A percentile compares a stretch with the other conserved stretches of the same genome.
Conservation (phyloP, 1,140 invertebrate genomes). For the Saccostrea echinata region DNA sequence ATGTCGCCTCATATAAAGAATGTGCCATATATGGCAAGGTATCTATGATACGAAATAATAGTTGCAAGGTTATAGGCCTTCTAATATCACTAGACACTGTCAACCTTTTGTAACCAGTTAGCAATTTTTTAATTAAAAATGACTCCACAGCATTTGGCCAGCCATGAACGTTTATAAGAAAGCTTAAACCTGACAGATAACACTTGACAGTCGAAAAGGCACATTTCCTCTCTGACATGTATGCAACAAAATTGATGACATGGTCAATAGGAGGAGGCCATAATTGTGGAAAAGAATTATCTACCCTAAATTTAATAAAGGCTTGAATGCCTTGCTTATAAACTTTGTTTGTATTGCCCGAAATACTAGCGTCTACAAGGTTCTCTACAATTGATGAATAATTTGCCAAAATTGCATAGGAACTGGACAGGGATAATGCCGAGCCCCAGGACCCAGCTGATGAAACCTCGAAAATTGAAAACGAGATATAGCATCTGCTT, state of each 20-base stretch:
- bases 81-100: neutral
- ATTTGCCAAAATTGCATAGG: neutral
- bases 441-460: neutral
- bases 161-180: slow-evolving; percentile 20
- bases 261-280: neutral
- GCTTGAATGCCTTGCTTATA: neutral
- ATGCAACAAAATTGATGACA: slow-evolving; percentile 11
- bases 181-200: slow-evolving; percentile 45
- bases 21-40: neutral
- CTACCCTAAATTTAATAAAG: neutral
- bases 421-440: too few species aligned
- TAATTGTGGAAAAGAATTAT: neutral
- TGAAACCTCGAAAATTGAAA: too few species aligned
- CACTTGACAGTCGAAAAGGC: too few species aligned
- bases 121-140: slow-evolving; percentile 37
- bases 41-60: neutral
- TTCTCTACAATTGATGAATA: neutral
- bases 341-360: neutral
- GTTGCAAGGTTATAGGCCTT: neutral
- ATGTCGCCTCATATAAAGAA: neutral
- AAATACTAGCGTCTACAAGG: neutral
- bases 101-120: neutral
- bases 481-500: too few species aligned
- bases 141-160: neutral
- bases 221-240: neutral